These are phyloP conservation scores for Tillus elongatus DNA, from an alignment of 2,888 invertebrate species.

Conservation along the genomic window DNA sequence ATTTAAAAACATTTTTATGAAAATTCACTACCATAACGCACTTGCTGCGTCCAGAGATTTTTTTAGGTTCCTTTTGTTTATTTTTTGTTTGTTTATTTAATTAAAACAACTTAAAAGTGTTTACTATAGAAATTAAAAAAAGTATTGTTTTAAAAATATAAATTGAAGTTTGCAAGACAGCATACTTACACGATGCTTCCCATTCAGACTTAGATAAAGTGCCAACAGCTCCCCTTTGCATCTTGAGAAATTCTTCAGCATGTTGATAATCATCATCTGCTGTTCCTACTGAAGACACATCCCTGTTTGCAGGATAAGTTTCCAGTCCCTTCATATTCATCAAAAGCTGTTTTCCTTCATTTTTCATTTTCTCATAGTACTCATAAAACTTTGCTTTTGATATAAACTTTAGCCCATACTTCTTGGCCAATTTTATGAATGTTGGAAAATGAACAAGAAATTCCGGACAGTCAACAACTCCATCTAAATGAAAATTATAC, in stretches of 20 bases:
- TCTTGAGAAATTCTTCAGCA: conserved; percentile 51
- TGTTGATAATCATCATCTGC: conserved; percentile 62
- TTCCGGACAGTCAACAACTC: conserved; percentile 97
- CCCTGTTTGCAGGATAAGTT: conserved; percentile 60
- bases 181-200: conserved; percentile 83
- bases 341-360: conserved; percentile 50
- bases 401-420: conserved; percentile 61
- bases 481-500: conserved; percentile 92
- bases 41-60: too few species aligned
- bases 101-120: too few species aligned
- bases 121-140: too few species aligned
- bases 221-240: conserved; percentile 47
- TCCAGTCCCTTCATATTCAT: conserved; percentile 74
- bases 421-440: conserved; percentile 62
- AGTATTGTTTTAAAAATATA: too few species aligned
- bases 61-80: too few species aligned
- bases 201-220: conserved; percentile 84
- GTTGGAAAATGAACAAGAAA: conserved; percentile 92
- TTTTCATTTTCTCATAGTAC: conserved; percentile 60
- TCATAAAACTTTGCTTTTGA: conserved; percentile 67
- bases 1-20: too few species aligned
- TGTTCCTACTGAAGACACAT: conserved; percentile 49
- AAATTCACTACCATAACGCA: too few species aligned
- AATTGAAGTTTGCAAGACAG: too few species aligned
- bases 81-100: too few species aligned